phyloP scores from a whole-genome alignment of 2,113 vertebrate species.

The Pterocles orientalis region DNA sequence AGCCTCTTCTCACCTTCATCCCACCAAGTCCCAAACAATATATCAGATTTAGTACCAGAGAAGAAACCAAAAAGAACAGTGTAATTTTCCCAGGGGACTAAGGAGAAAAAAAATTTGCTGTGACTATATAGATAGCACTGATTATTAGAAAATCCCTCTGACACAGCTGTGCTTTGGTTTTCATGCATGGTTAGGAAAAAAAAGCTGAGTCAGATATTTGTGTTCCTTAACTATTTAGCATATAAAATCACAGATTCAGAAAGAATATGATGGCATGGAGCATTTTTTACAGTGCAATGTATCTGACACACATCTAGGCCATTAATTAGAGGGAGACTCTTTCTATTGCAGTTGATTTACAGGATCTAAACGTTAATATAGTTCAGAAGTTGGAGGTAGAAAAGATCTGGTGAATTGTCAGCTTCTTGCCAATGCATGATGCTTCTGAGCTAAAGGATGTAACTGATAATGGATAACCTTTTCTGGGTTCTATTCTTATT shows the following conservation, averaged over 20 bases:
- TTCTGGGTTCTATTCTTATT: constrained; percentile 34
- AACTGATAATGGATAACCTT: constrained; percentile 46
- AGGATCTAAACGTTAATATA: constrained; percentile 7
- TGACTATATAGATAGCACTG: background rate
- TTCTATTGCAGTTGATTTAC: background rate
- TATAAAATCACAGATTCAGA: background rate
- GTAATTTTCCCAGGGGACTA: background rate
- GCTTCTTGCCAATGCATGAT: background rate
- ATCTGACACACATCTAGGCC: background rate
- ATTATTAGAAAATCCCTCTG: background rate
- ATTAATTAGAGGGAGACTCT: background rate
- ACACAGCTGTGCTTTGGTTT: background rate
- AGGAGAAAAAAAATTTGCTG: background rate
- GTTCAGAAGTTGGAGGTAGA: background rate
- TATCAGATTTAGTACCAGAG: background rate
- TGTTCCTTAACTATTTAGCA: background rate
- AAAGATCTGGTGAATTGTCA: background rate
- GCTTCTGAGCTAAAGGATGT: background rate
- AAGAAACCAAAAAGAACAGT: background rate
- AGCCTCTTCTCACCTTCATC: background rate
- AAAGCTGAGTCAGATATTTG: background rate
- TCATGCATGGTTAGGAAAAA: background rate
- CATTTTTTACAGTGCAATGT: background rate
- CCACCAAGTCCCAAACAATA: background rate
- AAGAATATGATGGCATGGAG: background rate